phyloP scores from a whole-genome alignment of 2,113 vertebrate species.

The Archocentrus centrarchus region DNA sequence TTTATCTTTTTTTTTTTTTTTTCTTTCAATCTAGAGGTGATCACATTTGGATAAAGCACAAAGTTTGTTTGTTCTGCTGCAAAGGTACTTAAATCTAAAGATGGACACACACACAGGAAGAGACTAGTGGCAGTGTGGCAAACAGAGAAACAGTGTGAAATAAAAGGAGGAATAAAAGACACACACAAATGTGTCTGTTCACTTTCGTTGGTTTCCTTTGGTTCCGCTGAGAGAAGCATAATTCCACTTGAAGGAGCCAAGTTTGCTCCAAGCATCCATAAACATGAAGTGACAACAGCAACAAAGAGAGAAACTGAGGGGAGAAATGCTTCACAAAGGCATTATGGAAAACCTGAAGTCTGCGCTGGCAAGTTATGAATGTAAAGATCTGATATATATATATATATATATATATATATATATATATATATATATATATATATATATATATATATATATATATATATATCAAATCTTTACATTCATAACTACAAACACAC shows the following conservation, averaged over 20 bases:
- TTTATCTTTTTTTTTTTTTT: too few relatives aligned
- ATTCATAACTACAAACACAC: too few relatives aligned
- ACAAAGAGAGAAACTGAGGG: not conserved
- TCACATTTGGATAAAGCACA: not conserved
- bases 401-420: too few relatives aligned
- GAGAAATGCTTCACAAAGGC: not conserved
- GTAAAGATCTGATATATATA: too few relatives aligned
- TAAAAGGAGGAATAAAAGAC: not conserved
- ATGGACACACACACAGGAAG: not conserved
- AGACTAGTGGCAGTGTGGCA: not conserved
- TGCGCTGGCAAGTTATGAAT: not conserved
- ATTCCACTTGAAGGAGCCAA: not conserved
- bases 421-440: too few relatives aligned
- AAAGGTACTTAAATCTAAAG: not conserved
- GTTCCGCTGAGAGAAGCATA: not conserved
- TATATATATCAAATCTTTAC: too few relatives aligned
- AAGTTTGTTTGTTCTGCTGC: not conserved
- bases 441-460: too few relatives aligned
- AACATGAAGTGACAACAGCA: not conserved
- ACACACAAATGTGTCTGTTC: not conserved
- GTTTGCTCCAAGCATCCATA: not conserved
- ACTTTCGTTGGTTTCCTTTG: not conserved
- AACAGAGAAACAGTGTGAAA: not conserved
- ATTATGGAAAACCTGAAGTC: not conserved
- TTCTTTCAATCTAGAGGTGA: too few relatives aligned